These are phyloP conservation scores for Thecophora atra DNA, from an alignment of 2,888 invertebrate genomes.

Conservation along the genomic window DNA sequence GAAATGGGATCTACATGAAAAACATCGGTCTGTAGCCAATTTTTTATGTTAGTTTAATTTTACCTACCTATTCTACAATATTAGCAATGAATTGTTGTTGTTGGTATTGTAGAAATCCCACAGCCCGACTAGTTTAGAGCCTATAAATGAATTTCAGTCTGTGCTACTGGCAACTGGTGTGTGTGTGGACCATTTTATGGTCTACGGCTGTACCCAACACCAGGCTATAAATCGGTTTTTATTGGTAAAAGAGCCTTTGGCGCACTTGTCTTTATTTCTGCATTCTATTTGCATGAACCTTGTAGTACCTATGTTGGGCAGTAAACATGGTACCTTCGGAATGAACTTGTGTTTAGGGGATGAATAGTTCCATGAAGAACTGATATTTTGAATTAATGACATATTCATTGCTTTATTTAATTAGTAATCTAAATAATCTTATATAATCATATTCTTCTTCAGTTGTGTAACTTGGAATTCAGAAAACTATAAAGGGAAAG, in stretches of 20 bases:
- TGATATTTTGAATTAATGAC: too few species aligned
- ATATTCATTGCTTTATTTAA: too few species aligned
- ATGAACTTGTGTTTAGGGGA: too few species aligned
- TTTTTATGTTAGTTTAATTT: slow-evolving; percentile 5
- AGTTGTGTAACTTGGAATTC: too few species aligned
- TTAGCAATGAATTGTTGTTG: neutral
- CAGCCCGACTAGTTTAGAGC: slow-evolving; percentile 9
- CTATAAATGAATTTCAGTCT: slow-evolving; percentile 28
- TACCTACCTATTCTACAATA: neutral
- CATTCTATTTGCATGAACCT: too few species aligned
- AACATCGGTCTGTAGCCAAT: neutral
- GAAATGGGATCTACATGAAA: neutral
- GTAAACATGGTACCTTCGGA: too few species aligned
- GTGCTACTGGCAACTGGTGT: slow-evolving; percentile 17
- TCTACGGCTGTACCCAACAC: neutral
- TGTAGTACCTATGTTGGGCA: too few species aligned
- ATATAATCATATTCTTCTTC: too few species aligned
- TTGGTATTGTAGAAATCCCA: slow-evolving; percentile 5
- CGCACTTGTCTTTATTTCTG: neutral
- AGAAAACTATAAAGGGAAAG: too few species aligned
- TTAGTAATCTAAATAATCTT: too few species aligned
- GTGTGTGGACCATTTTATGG: neutral
- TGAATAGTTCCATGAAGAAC: too few species aligned
- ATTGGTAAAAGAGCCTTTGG: slow-evolving; percentile 16
- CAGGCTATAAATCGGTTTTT: slow-evolving; percentile 33